Conservation (phyloP, 2,797 vertebrate species). For the Paguma larvata region DNA sequence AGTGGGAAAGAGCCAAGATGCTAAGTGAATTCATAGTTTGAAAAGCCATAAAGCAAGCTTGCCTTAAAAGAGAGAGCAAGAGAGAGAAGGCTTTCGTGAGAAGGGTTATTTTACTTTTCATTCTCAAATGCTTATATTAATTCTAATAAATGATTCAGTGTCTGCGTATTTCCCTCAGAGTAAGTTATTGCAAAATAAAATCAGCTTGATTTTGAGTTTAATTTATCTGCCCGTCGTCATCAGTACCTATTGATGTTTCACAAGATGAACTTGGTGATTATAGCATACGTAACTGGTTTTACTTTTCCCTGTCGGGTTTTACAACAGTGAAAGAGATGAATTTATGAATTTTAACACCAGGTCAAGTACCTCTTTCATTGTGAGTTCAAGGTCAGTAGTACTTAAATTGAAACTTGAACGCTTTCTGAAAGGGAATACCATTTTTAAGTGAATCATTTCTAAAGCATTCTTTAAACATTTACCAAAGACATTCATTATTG, state of each 20-base stretch:
- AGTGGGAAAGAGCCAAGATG: neutral
- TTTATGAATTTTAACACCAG: constrained; percentile 79
- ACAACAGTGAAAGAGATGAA: constrained; percentile 77
- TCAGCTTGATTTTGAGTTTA: constrained; percentile 50
- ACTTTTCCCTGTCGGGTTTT: constrained; percentile 83
- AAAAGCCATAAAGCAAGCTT: neutral
- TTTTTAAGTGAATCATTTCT: constrained; percentile 28
- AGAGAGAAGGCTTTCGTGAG: neutral
- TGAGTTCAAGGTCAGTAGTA: constrained; percentile 84
- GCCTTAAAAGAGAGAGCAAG: neutral
- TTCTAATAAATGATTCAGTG: neutral
- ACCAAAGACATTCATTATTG: constrained; percentile 68
- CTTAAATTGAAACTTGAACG: constrained; percentile 81
- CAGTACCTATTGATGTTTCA: constrained; percentile 81
- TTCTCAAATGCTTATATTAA: neutral
- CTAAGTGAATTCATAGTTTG: neutral
- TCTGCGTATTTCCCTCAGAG: neutral
- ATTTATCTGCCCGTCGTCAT: constrained; percentile 42
- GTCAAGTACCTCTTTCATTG: constrained; percentile 79
- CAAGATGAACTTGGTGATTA: constrained; percentile 79
- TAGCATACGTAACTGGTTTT: constrained; percentile 77
- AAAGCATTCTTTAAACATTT: constrained; percentile 75
- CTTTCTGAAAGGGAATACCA: constrained; percentile 43
- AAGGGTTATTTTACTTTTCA: neutral
- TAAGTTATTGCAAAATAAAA: neutral